These are phyloP conservation scores for Nesometra sesokonis DNA, from an alignment of 35 echinoderm and acorn worm species.

Conservation along the genomic window DNA sequence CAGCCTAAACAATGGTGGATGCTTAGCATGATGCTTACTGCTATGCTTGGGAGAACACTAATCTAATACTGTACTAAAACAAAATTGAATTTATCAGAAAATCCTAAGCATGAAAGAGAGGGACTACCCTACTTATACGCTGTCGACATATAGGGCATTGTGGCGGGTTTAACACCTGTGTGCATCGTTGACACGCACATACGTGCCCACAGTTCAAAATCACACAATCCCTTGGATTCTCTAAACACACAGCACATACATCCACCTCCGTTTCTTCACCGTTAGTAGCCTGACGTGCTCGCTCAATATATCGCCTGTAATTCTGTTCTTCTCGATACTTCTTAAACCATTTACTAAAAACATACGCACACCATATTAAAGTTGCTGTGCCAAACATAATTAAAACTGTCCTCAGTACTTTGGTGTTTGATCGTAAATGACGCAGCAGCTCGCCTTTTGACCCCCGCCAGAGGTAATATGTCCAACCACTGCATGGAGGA, in stretches of 20 bases:
- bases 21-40: too few species aligned
- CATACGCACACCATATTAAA: conserved; percentile 25
- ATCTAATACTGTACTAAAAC: neutral
- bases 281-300: conserved; percentile 22
- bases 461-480: conserved; percentile 39
- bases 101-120: conserved; percentile 75
- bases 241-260: conserved; percentile 70
- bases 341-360: conserved; percentile 48
- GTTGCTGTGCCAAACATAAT: conserved; percentile 60
- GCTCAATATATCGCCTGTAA: conserved; percentile 37
- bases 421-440: conserved; percentile 52
- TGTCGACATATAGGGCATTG: conserved; percentile 95
- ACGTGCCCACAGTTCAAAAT: conserved; percentile 92
- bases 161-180: conserved; percentile 51
- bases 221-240: conserved; percentile 61
- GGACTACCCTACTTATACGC: conserved; percentile 63
- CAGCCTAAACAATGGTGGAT: too few species aligned
- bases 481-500: conserved; percentile 40
- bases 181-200: conserved; percentile 74
- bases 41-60: too few species aligned
- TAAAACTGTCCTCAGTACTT: conserved; percentile 42
- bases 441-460: conserved; percentile 44
- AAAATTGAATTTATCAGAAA: neutral
- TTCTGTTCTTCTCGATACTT: conserved; percentile 32
- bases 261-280: conserved; percentile 38